Conservation (phyloP, 2,888 invertebrate species). For the Cybosia mesomella region DNA sequence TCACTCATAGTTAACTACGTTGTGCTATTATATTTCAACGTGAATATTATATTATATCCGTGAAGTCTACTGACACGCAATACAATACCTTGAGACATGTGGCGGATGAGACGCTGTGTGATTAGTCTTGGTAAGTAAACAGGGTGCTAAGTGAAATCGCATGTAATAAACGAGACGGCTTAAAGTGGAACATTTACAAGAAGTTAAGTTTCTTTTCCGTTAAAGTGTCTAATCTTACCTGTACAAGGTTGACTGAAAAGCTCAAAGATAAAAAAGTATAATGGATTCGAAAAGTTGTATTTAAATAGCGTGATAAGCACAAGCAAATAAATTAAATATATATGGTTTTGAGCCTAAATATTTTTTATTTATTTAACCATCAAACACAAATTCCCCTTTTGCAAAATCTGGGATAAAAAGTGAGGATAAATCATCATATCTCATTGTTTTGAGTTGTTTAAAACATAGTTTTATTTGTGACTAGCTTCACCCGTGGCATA, state of each 20-base stretch:
- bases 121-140: constrained; percentile 6
- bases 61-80: constrained; percentile 30
- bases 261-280: not conserved
- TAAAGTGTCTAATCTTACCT: not conserved
- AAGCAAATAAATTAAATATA: not conserved
- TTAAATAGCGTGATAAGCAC: no score
- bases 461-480: no score
- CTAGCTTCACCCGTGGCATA: no score
- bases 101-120: constrained; percentile 2
- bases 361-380: not conserved
- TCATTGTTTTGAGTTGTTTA: no score
- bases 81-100: constrained; percentile 13
- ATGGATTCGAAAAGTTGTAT: not conserved
- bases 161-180: not conserved
- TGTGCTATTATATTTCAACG: constrained; percentile 42
- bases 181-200: not conserved
- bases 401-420: not conserved
- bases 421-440: no score
- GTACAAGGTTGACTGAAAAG: not conserved
- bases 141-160: not conserved
- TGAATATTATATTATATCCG: constrained; percentile 36
- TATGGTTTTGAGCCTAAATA: not conserved
- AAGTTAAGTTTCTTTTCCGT: not conserved
- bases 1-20: constrained; percentile 40
- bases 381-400: not conserved